Conservation (phyloP, 2,888 invertebrate species). For the Amphipoea lucens region DNA sequence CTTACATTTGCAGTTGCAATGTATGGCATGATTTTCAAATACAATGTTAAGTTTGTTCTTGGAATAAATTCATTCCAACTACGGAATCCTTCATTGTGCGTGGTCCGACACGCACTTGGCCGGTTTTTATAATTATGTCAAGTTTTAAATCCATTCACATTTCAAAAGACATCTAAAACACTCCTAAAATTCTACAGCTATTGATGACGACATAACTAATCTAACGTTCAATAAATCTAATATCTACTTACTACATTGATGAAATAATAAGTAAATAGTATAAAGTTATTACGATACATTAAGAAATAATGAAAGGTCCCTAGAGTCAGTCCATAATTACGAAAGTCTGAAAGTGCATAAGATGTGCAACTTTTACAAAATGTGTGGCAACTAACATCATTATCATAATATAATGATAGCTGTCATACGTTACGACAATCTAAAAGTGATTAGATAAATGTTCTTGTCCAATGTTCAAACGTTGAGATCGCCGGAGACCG, state of each 20-base stretch:
- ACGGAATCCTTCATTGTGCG: too few species aligned
- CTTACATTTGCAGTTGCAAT: too few species aligned
- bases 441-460: neutral
- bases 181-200: conserved; percentile 18
- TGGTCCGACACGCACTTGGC: too few species aligned
- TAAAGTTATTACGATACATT: conserved; percentile 14
- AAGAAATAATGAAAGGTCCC: conserved; percentile 48
- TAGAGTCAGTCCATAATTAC: conserved; percentile 53
- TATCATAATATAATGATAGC: conserved; percentile 4
- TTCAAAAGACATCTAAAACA: conserved; percentile 11
- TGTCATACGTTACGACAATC: neutral
- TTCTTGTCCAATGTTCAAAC: neutral
- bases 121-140: neutral
- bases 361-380: conserved; percentile 19
- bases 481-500: neutral
- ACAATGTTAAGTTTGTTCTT: too few species aligned
- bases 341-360: conserved; percentile 27
- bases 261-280: conserved; percentile 22
- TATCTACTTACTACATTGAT: neutral
- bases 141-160: neutral
- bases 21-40: too few species aligned
- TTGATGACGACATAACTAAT: neutral
- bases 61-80: too few species aligned
- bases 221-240: conserved; percentile 13
- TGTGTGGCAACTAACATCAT: conserved; percentile 9